Percentiles rank a stretch among this genome's conserved stretches.
These are phyloP conservation scores for Pogonocherus hispidulus DNA, from an alignment of 2,888 invertebrate genomes.

Conservation along the genomic window DNA sequence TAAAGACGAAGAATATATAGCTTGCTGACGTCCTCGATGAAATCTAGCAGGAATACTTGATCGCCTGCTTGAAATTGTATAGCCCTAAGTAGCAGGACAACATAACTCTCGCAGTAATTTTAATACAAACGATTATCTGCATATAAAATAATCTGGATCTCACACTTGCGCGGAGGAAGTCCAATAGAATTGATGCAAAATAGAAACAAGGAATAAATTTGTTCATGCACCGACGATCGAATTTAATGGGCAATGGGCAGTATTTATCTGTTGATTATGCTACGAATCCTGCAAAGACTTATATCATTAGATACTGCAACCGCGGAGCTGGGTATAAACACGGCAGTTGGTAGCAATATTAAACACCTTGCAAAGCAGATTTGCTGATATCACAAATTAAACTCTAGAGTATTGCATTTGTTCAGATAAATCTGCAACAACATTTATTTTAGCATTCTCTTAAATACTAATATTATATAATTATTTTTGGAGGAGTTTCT, in stretches of 20 bases:
- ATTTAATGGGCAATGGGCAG: constrained; percentile 51
- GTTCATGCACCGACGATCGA: constrained; percentile 54
- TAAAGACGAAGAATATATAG: background rate
- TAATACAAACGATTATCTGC: constrained; percentile 51
- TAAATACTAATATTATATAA: too few relatives aligned
- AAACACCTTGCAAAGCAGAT: too few relatives aligned
- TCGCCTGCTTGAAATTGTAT: constrained; percentile 8
- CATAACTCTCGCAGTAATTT: constrained; percentile 42
- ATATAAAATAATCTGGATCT: constrained; percentile 47
- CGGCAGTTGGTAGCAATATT: too few relatives aligned
- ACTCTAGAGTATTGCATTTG: too few relatives aligned
- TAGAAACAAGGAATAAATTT: constrained; percentile 46
- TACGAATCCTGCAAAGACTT: background rate
- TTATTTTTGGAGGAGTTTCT: too few relatives aligned
- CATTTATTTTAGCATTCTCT: too few relatives aligned
- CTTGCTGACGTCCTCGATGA: background rate
- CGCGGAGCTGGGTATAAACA: background rate
- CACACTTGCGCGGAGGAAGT: constrained; percentile 37
- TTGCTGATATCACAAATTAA: too few relatives aligned
- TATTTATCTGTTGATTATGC: constrained; percentile 28
- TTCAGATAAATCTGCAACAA: too few relatives aligned
- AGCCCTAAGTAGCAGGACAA: background rate
- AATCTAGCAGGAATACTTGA: constrained; percentile 5
- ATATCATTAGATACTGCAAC: constrained; percentile 7
- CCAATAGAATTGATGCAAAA: constrained; percentile 45